A percentile compares a stretch with the other conserved stretches of the same genome.
These are phyloP conservation scores for Coptotermes formosanus DNA, from an alignment of 1,140 invertebrate genomes.

Conservation along the genomic window DNA sequence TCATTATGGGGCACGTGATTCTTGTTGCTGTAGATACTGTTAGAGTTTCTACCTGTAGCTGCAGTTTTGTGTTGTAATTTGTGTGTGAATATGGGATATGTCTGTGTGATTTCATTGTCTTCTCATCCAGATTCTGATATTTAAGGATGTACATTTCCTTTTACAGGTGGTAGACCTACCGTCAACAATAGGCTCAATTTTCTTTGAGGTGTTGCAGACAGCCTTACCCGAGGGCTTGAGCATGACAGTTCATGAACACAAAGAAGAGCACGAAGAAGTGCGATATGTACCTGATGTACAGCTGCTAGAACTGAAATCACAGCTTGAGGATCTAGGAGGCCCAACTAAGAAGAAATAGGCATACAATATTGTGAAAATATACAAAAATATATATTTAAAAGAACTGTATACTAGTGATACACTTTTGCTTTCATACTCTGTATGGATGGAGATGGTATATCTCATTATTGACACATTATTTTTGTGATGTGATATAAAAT, in stretches of 20 bases:
- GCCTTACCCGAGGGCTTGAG: slow-evolving; percentile 72
- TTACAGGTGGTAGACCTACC: slow-evolving; percentile 59
- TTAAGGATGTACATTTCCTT: neutral
- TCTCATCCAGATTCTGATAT: too few relatives aligned
- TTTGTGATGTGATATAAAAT: neutral
- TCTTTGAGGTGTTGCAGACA: slow-evolving; percentile 70
- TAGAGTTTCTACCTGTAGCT: too few relatives aligned
- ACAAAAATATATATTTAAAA: slow-evolving; percentile 16
- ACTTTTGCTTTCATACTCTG: neutral
- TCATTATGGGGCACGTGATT: too few relatives aligned
- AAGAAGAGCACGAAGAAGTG: slow-evolving; percentile 58
- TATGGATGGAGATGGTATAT: neutral
- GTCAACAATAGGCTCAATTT: slow-evolving; percentile 54
- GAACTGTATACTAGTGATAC: neutral
- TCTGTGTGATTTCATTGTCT: too few relatives aligned
- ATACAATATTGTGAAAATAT: neutral
- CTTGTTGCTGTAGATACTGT: too few relatives aligned
- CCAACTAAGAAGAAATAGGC: slow-evolving; percentile 22
- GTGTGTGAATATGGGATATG: too few relatives aligned
- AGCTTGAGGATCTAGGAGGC: slow-evolving; percentile 41
- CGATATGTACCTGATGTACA: slow-evolving; percentile 78
- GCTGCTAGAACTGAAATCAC: slow-evolving; percentile 67
- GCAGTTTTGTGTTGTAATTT: too few relatives aligned
- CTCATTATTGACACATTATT: neutral
- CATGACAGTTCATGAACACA: slow-evolving; percentile 60